Percentiles rank a stretch among this genome's conserved stretches.
Evolutionary conservation across 2,113 vertebrate genomes (phyloP).

Genomic region (Rhinopomastus cyanomelas): DNA sequence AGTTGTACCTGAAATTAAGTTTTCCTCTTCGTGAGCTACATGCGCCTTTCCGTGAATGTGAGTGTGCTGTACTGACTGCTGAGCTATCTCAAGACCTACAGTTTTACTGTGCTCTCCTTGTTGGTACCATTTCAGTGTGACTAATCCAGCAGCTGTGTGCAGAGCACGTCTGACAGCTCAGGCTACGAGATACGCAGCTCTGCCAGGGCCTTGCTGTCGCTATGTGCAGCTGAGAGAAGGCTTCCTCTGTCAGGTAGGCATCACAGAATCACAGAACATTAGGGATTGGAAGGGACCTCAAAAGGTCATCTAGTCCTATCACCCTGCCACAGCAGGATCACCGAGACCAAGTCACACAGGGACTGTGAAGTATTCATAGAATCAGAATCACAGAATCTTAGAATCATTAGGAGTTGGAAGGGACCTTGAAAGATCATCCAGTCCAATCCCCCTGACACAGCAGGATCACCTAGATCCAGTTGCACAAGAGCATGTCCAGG

Average conservation of each 20-base stretch:
- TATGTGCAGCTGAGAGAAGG: neutral
- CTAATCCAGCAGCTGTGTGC: neutral
- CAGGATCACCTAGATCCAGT: too few species aligned
- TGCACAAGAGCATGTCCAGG: too few species aligned
- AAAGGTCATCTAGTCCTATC: too few species aligned
- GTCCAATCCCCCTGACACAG: too few species aligned
- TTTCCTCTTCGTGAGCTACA: neutral
- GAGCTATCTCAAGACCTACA: neutral
- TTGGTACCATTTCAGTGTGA: neutral
- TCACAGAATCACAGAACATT: too few species aligned
- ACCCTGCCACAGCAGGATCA: too few species aligned
- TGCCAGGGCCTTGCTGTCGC: neutral
- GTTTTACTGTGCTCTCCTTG: neutral
- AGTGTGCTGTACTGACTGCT: neutral
- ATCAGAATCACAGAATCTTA: too few species aligned
- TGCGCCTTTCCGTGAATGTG: accelerated
- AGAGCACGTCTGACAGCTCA: neutral
- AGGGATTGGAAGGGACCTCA: too few species aligned
- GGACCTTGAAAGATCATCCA: too few species aligned
- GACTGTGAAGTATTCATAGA: too few species aligned
- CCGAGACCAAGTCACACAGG: too few species aligned
- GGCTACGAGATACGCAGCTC: neutral
- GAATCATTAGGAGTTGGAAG: too few species aligned
- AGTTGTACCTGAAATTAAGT: neutral
- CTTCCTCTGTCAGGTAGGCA: neutral